A percentile compares a stretch with the other conserved stretches of the same genome.
Conservation (phyloP, 1,140 invertebrate species). For the Potamilus streckersoni region DNA sequence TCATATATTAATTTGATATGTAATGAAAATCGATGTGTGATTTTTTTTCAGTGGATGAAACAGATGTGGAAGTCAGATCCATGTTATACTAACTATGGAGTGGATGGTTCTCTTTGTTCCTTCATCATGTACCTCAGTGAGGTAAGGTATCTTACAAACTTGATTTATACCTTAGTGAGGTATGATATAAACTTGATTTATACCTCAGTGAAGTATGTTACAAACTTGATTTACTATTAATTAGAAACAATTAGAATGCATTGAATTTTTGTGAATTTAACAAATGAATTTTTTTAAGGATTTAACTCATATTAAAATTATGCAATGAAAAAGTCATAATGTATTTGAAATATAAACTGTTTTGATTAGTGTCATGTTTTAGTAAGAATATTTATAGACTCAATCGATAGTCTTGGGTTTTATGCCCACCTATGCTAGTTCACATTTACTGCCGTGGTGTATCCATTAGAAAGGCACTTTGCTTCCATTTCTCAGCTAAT, state of each 20-base stretch:
- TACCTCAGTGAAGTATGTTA: slow-evolving; percentile 66
- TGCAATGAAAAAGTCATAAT: too few species aligned
- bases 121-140: slow-evolving; percentile 68
- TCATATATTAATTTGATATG: too few species aligned
- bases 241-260: not conserved
- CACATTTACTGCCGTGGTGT: too few species aligned
- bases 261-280: not conserved
- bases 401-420: too few species aligned
- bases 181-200: slow-evolving; percentile 38
- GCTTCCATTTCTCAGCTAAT: too few species aligned
- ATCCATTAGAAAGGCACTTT: too few species aligned
- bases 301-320: not conserved
- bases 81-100: slow-evolving; percentile 65
- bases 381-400: too few species aligned
- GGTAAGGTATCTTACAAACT: slow-evolving; percentile 57
- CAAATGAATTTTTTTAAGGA: not conserved
- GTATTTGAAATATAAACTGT: too few species aligned
- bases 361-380: too few species aligned
- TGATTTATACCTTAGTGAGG: slow-evolving; percentile 64
- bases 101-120: slow-evolving; percentile 67
- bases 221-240: slow-evolving; percentile 1
- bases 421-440: too few species aligned
- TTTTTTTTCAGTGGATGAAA: slow-evolving; percentile 64
- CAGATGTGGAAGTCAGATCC: slow-evolving; percentile 65
- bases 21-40: too few species aligned